Percentiles rank a stretch among this genome's conserved stretches.
Conservation (phyloP, 2,113 vertebrate species). For the Danionella cerebrum region DNA sequence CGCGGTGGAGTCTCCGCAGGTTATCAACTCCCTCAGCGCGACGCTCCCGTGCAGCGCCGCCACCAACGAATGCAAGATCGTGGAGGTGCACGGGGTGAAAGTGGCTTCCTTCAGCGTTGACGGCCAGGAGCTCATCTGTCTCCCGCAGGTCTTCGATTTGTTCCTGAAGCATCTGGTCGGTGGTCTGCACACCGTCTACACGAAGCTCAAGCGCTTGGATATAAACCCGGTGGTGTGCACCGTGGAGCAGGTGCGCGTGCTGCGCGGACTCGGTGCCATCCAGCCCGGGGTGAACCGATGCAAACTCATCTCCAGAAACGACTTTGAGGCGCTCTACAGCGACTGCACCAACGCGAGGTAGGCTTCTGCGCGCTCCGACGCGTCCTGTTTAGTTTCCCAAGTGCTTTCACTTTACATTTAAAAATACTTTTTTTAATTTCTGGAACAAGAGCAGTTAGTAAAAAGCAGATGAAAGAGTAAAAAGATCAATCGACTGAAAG, state of each 20-base stretch:
- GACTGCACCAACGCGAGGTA: constrained; percentile 95
- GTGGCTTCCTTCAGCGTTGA: constrained; percentile 86
- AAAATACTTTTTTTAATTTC: too few relatives aligned
- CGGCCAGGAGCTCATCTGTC: constrained; percentile 88
- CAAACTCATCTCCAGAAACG: constrained; percentile 88
- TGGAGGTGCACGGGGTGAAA: constrained; percentile 86
- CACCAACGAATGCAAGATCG: constrained; percentile 82
- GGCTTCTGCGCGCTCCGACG: constrained; percentile 7
- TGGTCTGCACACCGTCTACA: constrained; percentile 91
- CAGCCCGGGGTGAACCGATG: constrained; percentile 95
- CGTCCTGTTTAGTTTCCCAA: too few relatives aligned
- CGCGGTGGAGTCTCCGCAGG: constrained; percentile 63
- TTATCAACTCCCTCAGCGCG: constrained; percentile 64
- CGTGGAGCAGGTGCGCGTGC: constrained; percentile 90
- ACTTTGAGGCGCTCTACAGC: constrained; percentile 91
- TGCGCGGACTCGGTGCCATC: constrained; percentile 88
- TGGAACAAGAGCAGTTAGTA: too few relatives aligned
- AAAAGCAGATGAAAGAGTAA: too few relatives aligned
- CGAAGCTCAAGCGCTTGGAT: constrained; percentile 91
- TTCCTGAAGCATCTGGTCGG: constrained; percentile 94
- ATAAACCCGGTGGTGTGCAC: constrained; percentile 88
- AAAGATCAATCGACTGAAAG: background rate
- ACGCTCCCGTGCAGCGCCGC: constrained; percentile 20
- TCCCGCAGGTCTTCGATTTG: constrained; percentile 92
- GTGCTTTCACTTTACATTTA: background rate